These are phyloP conservation scores for Buathra laborator DNA, from an alignment of 2,888 invertebrate species.

Conservation along the genomic window DNA sequence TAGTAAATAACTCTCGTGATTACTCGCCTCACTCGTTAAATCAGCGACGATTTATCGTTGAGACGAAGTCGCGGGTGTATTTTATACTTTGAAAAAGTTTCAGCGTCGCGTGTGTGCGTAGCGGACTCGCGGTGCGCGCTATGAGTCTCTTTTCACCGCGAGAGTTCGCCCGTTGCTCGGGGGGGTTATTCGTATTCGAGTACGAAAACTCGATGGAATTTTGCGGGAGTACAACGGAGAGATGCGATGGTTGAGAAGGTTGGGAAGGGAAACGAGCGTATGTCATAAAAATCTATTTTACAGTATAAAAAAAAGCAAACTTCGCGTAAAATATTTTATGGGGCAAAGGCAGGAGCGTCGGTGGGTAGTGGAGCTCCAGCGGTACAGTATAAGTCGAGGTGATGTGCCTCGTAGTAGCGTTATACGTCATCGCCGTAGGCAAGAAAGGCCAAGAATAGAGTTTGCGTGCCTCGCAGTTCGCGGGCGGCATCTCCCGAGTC, in stretches of 20 bases:
- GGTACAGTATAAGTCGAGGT: conserved; percentile 20
- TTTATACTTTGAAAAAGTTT: conserved; percentile 24
- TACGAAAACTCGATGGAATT: conserved; percentile 29
- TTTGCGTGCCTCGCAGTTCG: conserved; percentile 18
- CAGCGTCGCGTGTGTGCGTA: background rate
- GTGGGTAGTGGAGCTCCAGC: background rate
- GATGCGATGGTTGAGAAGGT: conserved; percentile 6
- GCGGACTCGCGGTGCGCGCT: background rate
- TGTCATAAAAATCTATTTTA: conserved; percentile 65
- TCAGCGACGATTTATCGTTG: conserved; percentile 35
- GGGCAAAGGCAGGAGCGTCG: conserved; percentile 18
- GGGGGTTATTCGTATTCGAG: conserved; percentile 26
- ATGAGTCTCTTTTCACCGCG: background rate
- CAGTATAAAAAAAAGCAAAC: conserved; percentile 55
- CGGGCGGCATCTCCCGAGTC: conserved; percentile 2
- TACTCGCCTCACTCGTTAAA: conserved; percentile 42
- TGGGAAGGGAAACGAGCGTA: conserved; percentile 47
- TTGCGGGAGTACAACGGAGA: background rate
- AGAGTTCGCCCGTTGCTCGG: background rate
- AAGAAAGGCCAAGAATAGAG: conserved; percentile 58
- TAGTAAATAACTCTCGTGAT: background rate
- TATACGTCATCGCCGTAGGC: conserved; percentile 51
- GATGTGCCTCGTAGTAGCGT: conserved; percentile 17
- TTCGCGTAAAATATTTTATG: conserved; percentile 65
- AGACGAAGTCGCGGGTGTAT: conserved; percentile 21